Evolutionary conservation across 2,797 vertebrate species (phyloP).

Genomic region (Hyperoplus immaculatus): DNA sequence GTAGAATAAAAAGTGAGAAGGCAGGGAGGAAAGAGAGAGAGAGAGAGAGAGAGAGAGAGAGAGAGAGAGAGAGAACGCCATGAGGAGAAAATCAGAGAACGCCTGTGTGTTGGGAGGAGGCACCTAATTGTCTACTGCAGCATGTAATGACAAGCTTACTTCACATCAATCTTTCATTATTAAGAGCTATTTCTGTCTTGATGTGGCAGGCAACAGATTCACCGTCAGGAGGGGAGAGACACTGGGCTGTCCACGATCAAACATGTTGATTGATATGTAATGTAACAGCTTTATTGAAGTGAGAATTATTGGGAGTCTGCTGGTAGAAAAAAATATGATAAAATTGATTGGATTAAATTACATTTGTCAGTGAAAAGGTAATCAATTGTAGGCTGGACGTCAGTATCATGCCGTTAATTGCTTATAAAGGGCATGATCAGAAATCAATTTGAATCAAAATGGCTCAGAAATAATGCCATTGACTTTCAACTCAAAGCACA

Average conservation of each 20-base stretch:
- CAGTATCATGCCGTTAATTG: neutral
- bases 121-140: slow-evolving; percentile 88
- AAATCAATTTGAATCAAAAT: neutral
- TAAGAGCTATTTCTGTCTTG: slow-evolving; percentile 85
- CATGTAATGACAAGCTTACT: slow-evolving; percentile 88
- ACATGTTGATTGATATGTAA: slow-evolving; percentile 16
- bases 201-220: slow-evolving; percentile 69
- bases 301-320: neutral
- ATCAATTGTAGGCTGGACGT: neutral
- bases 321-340: neutral
- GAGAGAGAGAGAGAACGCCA: slow-evolving; percentile 1
- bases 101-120: slow-evolving; percentile 78
- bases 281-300: neutral
- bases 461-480: neutral
- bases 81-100: slow-evolving; percentile 57
- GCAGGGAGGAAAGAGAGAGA: slow-evolving; percentile 12
- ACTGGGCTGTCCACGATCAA: slow-evolving; percentile 34
- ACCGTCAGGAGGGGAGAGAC: slow-evolving; percentile 57
- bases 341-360: neutral
- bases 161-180: slow-evolving; percentile 89
- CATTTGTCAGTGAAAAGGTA: neutral
- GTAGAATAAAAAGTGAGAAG: slow-evolving; percentile 6
- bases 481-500: neutral
- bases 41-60: slow-evolving; percentile 1
- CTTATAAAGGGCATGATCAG: neutral